Percentiles rank a stretch among this genome's conserved stretches.
Conservation (phyloP, 2,797 vertebrate species). For the Xenopus petersii region DNA sequence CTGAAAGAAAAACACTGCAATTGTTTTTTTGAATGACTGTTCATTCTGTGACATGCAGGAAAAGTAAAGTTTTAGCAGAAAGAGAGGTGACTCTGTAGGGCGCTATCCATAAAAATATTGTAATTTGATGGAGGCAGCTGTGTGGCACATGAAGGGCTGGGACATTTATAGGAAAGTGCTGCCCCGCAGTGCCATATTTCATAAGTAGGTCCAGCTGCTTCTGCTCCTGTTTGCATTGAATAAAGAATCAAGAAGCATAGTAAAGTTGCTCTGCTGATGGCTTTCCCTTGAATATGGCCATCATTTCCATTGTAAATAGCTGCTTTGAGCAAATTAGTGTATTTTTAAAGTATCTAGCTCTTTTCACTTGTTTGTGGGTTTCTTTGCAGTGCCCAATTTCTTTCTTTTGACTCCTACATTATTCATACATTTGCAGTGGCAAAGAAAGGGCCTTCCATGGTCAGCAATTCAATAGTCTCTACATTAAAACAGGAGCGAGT, state of each 20-base stretch:
- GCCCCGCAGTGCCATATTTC: slow-evolving; percentile 42
- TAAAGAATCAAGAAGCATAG: slow-evolving; percentile 45
- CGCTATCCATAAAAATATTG: slow-evolving; percentile 23
- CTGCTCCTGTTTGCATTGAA: slow-evolving; percentile 41
- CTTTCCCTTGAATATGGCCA: slow-evolving; percentile 40
- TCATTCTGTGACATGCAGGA: background rate
- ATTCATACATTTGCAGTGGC: slow-evolving; percentile 23
- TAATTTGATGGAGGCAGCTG: slow-evolving; percentile 31
- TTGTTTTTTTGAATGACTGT: too few relatives aligned
- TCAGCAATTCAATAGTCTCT: slow-evolving; percentile 23
- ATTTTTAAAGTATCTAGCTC: slow-evolving; percentile 33
- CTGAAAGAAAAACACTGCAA: too few relatives aligned
- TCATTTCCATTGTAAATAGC: slow-evolving; percentile 42
- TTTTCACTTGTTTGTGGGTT: slow-evolving; percentile 43
- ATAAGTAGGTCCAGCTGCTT: slow-evolving; percentile 45
- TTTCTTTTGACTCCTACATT: slow-evolving; percentile 28
- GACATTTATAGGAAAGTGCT: slow-evolving; percentile 46
- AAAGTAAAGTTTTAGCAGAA: slow-evolving; percentile 1
- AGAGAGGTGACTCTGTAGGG: slow-evolving; percentile 13
- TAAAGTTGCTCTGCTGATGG: slow-evolving; percentile 44
- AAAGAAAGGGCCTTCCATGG: slow-evolving; percentile 28
- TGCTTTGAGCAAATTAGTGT: slow-evolving; percentile 38
- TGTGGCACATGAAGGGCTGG: slow-evolving; percentile 21
- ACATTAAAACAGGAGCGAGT: background rate
- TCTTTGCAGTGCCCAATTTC: slow-evolving; percentile 41